phyloP scores from a whole-genome alignment of 2,113 vertebrate species.

The Centropus unirufus region DNA sequence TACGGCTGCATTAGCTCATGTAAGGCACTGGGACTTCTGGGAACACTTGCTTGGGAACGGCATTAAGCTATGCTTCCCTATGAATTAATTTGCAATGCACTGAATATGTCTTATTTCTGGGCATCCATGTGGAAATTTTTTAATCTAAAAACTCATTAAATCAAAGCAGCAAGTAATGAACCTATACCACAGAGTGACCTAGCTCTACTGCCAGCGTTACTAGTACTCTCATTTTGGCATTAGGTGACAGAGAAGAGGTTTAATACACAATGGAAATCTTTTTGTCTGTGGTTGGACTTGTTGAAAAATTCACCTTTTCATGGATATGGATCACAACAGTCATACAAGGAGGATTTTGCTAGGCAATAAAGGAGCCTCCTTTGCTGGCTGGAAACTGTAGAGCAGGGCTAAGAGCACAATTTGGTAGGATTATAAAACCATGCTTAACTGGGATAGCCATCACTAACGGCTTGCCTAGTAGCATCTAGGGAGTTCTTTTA shows the following conservation, averaged over 20 bases:
- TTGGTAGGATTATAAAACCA: background rate
- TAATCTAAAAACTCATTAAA: conserved; percentile 42
- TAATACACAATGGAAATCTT: background rate
- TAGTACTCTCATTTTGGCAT: background rate
- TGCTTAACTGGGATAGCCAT: background rate
- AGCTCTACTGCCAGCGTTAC: background rate
- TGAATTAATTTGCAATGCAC: conserved; percentile 47
- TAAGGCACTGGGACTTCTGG: conserved; percentile 22
- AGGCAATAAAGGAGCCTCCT: background rate
- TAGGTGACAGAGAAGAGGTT: background rate
- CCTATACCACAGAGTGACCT: background rate
- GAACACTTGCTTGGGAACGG: conserved; percentile 26
- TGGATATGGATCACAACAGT: background rate
- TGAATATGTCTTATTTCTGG: conserved; percentile 22
- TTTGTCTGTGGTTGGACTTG: background rate
- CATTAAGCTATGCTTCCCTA: conserved; percentile 4
- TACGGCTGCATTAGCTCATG: conserved; percentile 30
- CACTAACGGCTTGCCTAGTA: background rate
- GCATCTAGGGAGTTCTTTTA: background rate
- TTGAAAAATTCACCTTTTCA: background rate
- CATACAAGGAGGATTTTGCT: background rate
- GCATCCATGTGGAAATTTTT: conserved; percentile 35
- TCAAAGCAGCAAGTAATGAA: conserved; percentile 15
- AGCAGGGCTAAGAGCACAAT: background rate
- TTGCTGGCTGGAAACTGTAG: background rate